These are phyloP conservation scores for Lagodon rhomboides DNA, from an alignment of 2,797 vertebrate species.

Conservation along the genomic window DNA sequence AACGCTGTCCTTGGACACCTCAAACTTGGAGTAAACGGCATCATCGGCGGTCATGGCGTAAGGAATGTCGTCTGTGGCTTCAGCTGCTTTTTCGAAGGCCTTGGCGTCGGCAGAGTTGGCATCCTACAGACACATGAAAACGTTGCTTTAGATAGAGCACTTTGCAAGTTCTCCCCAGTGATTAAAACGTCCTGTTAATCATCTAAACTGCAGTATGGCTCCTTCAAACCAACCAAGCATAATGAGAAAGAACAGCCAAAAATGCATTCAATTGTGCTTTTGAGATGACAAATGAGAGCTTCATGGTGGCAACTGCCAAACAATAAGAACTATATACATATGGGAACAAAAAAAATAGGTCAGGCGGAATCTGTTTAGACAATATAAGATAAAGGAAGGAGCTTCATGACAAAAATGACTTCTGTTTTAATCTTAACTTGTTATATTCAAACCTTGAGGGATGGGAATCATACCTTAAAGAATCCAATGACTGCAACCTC, in stretches of 20 bases:
- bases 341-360: background rate
- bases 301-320: background rate
- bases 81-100: slow-evolving; percentile 91
- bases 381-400: background rate
- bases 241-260: background rate
- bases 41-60: slow-evolving; percentile 90
- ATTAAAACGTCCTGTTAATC: accelerated
- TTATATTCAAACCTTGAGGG: background rate
- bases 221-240: background rate
- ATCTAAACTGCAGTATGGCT: background rate
- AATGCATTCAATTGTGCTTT: background rate
- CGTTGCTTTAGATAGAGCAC: background rate
- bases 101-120: slow-evolving; percentile 86
- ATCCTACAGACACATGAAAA: slow-evolving; percentile 82
- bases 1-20: slow-evolving; percentile 89
- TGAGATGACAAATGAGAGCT: background rate
- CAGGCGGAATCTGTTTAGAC: background rate
- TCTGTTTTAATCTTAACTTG: background rate
- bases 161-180: background rate
- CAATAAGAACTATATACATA: background rate
- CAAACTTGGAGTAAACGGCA: slow-evolving; percentile 89
- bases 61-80: slow-evolving; percentile 93
- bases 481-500: slow-evolving; percentile 96
- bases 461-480: slow-evolving; percentile 90
- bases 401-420: background rate